phyloP scores from a whole-genome alignment of 2,797 vertebrate species.

The Ficedula albicollis region DNA sequence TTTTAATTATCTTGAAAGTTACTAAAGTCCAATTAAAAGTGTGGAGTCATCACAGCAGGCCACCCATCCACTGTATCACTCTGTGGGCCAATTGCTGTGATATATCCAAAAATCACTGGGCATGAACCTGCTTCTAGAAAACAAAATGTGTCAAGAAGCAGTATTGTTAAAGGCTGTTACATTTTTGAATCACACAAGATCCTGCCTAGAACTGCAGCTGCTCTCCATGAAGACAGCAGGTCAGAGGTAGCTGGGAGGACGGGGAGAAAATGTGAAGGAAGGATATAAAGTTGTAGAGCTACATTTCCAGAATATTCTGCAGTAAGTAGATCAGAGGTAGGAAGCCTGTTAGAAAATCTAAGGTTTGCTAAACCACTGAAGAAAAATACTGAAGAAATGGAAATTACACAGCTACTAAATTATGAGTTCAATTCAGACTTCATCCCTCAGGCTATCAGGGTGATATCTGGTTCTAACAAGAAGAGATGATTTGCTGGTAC shows the following conservation, averaged over 20 bases:
- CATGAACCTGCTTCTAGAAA: conserved; percentile 27
- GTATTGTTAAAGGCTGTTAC: not conserved
- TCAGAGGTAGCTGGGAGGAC: not conserved
- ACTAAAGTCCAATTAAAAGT: conserved; percentile 10
- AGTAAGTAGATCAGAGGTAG: not conserved
- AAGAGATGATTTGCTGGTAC: not conserved
- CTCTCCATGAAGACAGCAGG: not conserved
- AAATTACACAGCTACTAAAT: not conserved
- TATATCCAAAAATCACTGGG: not conserved
- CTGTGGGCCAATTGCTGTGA: not conserved
- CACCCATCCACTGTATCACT: not conserved
- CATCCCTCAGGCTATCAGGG: not conserved
- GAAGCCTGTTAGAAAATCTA: not conserved
- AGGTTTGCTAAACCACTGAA: not conserved
- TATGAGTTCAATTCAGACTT: not conserved
- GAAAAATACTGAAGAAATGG: not conserved
- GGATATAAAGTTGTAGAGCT: not conserved
- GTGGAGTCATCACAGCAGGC: not conserved
- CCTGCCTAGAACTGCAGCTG: not conserved
- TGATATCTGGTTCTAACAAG: not conserved
- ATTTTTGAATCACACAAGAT: not conserved
- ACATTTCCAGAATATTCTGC: not conserved
- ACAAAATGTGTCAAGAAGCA: not conserved
- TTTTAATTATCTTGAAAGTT: conserved; percentile 36
- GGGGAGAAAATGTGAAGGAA: not conserved